phyloP scores from a whole-genome alignment of 1,140 invertebrate species.

The Batillaria attramentaria region DNA sequence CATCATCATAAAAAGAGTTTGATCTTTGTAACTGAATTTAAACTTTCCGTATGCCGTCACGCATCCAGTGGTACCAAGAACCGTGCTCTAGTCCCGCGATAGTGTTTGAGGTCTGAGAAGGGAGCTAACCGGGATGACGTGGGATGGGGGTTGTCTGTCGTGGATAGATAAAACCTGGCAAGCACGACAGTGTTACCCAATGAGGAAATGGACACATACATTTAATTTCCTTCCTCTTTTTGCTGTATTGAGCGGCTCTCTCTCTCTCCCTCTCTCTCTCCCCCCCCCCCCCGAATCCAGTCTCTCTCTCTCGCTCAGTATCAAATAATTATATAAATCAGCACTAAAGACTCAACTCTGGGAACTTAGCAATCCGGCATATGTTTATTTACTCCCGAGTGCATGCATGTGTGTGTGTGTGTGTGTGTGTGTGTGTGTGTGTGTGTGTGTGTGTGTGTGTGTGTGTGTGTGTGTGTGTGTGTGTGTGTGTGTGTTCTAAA shows the following conservation, averaged over 20 bases:
- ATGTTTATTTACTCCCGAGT: neutral
- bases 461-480: neutral
- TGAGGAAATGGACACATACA: conserved; percentile 38
- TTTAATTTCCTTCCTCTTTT: conserved; percentile 31
- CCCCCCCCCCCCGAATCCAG: neutral
- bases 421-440: neutral
- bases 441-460: neutral
- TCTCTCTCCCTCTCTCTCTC: neutral
- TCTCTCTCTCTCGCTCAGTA: neutral
- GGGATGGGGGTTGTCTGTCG: neutral
- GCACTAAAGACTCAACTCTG: neutral
- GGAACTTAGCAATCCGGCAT: neutral
- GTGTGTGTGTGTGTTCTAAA: neutral
- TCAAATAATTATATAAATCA: neutral
- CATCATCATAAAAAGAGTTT: too few species aligned
- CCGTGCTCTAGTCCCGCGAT: neutral
- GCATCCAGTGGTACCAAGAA: neutral
- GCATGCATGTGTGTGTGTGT: neutral
- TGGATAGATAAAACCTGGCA: neutral
- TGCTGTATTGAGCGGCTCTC: neutral
- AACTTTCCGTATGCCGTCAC: too few species aligned
- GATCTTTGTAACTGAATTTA: too few species aligned
- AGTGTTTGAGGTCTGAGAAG: neutral
- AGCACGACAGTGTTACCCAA: conserved; percentile 22
- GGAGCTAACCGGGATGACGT: neutral